Evolutionary conservation across 2,888 invertebrate species (phyloP), one percentile per base, ranked within the genome.

Genomic region (Harpagoxenus sublaevis): DNA sequence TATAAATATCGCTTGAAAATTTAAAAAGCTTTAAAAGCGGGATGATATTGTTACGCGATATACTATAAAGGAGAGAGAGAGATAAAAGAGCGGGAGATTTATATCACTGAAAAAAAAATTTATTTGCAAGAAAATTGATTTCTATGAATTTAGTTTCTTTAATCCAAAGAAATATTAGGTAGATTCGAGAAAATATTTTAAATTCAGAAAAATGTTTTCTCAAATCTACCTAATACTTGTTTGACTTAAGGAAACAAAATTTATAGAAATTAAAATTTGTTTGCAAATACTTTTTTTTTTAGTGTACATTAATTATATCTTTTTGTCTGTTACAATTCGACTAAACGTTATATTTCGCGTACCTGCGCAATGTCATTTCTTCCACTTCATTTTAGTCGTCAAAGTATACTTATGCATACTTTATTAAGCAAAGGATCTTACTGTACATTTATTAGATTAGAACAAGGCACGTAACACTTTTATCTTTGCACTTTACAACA

Each of bases 381-480:
- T 53, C 18, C 3, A 35, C 35, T 39, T 75, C 3, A 42, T 51
- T 45, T 35, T 35, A n/a, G 53, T 71, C 15, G 55, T 23, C 55
- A 2, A 74, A 73, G 10, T 18, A 42, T 28, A 31, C 15, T 42
- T 73, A 15, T 18, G 12, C 28, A 15, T 31, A 39, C 9, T 48
- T 68, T 18, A 48, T 68, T 31, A 31, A 48, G 31, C 10, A 18
- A 48, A 48, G 12, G 45, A 45, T 48, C 31, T 48, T 35, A 60
- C 31, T n/a, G n/a, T 35, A 15, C 4, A 31, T 42, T 74, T 55
- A 73, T 73, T 28, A 55, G 15, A 55, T 60, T n/a, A 65, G n/a
- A 75, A 23, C 15, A 75, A 48, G 18, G 28, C 28, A 51, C 15
- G 4, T 62, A 39, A 53, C 23, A 39, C 31, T 48, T 28, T 55